Base-by-base conservation (phyloP, 2,113 vertebrate genomes). In the Mesembrinibis cayennensis region DNA sequence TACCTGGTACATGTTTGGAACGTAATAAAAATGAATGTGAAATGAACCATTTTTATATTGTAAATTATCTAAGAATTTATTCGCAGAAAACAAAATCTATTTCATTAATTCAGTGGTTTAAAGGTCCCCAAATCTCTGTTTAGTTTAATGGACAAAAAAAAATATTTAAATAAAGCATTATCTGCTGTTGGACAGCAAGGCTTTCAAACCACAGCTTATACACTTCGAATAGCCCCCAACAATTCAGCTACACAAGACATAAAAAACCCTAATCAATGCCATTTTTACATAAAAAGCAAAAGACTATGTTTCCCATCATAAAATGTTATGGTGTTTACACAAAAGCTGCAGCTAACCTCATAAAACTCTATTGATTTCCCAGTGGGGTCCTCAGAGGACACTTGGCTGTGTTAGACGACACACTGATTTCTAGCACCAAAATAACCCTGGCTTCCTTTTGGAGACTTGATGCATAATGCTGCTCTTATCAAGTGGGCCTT, bases 251-350 rank as follows among this genome's bases (percentile, higher is more conserved):
- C 67, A 56, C 40, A 58, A 2, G 16, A 95, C 90, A 89, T 93
- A 96, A 93, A 95, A 97, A 89, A 1, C 45, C 25, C 81, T 96
- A 91, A 94, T 96, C 94, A 96, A 94, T 89, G 84, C 90, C 70
- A 89, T 96, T 98, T 97, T 97, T 97, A 96, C 96, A 95, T 97
- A 97, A 97, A 98, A 97, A 98, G 62, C 38, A 95, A 96, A 98
- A 97, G 92, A 93, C 97, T 96, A 90, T 94, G 95, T 97, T 99
- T 99, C 97, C 98, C 97, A 98, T 97, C 98, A 98, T 98, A 98
- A 98, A 98, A 98, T 21, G 69, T 98, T 98, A 98, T 87, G 89
- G 93, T 96, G 97, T 98, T 98, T 98, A 98, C 97, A 98, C 97
- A 98, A 98, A 98, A 98, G 91, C 97, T 96, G 97, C 96, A 98